Evolutionary conservation across 2,888 invertebrate genomes (phyloP).

Genomic region (Coelopa pilipes): DNA sequence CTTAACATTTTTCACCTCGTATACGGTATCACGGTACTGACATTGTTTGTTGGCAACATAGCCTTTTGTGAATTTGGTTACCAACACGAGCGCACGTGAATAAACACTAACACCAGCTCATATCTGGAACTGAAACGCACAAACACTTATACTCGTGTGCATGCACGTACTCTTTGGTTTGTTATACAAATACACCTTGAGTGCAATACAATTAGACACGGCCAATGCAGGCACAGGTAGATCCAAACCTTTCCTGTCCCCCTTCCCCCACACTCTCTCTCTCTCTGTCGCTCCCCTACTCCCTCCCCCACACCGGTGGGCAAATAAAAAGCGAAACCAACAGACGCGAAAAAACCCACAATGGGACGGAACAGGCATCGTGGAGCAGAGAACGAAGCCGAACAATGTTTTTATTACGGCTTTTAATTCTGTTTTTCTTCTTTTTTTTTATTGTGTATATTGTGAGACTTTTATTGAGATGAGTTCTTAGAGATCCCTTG

Average conservation of each 20-base stretch:
- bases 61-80: conserved; percentile 30
- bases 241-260: conserved; percentile 3
- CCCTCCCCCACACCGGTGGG: neutral
- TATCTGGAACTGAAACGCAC: neutral
- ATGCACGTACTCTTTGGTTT: neutral
- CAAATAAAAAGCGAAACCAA: conserved; percentile 34
- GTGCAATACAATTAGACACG: conserved; percentile 17
- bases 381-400: neutral
- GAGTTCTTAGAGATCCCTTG: no score
- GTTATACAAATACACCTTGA: conserved; percentile 23
- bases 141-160: neutral
- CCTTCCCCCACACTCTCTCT: no score
- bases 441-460: neutral
- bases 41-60: conserved; percentile 30
- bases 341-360: neutral
- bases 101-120: no score
- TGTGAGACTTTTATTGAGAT: no score
- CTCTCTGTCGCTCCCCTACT: no score
- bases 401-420: no score
- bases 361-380: neutral
- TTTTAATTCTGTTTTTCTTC: conserved; percentile 12
- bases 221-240: conserved; percentile 21
- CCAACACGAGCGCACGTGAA: neutral
- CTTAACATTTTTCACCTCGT: neutral
- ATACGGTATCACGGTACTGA: conserved; percentile 20